Evolutionary conservation across 1,140 invertebrate genomes (phyloP).

Genomic region (Lepidotrigona ventralis): DNA sequence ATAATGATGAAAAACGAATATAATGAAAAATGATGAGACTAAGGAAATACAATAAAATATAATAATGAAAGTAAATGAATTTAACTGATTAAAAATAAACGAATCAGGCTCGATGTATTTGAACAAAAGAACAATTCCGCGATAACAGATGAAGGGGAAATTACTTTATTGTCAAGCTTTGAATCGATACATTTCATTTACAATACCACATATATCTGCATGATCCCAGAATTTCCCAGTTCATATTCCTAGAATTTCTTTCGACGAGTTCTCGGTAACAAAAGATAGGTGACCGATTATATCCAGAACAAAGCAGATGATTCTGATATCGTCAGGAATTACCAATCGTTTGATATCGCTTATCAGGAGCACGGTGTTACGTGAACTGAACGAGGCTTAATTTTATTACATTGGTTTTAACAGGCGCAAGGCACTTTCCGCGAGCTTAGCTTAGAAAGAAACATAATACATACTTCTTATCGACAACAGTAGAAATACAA

Average conservation of each 20-base stretch:
- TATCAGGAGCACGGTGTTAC: slow-evolving; percentile 25
- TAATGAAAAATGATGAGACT: too few relatives aligned
- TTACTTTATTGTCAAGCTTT: neutral
- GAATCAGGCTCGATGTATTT: neutral
- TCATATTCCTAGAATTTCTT: neutral
- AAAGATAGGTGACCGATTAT: neutral
- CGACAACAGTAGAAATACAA: neutral
- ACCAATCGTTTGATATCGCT: neutral
- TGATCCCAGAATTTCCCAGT: neutral
- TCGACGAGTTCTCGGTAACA: neutral
- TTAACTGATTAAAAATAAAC: neutral
- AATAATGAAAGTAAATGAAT: neutral
- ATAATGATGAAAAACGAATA: too few relatives aligned
- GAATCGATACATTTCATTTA: neutral
- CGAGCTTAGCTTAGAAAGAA: neutral
- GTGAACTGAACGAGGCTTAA: neutral
- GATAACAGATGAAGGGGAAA: neutral
- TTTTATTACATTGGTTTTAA: neutral
- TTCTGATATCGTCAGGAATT: neutral
- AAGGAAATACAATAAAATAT: too few relatives aligned
- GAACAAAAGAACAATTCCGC: neutral
- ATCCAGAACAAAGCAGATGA: slow-evolving; percentile 14
- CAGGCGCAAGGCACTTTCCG: neutral
- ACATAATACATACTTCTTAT: slow-evolving; percentile 17
- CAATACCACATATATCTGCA: neutral